phyloP scores from a whole-genome alignment of 2,888 invertebrate genomes.

The Isoperla grammatica region DNA sequence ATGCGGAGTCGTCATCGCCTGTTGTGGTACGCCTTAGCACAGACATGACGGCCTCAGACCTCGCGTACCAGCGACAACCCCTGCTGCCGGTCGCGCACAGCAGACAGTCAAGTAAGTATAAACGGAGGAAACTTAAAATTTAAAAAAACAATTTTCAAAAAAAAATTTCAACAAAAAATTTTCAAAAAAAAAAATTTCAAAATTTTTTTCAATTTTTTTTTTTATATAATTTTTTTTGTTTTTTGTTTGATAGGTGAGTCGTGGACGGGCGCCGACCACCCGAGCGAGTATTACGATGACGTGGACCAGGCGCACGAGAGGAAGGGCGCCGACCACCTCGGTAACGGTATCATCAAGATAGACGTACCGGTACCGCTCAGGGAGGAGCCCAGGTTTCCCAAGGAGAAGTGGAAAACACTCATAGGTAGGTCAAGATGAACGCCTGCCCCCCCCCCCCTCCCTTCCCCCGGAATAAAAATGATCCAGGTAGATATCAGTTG shows the following conservation, averaged over 20 bases:
- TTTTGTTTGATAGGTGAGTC: constrained; percentile 48
- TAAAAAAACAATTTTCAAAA: too few species aligned
- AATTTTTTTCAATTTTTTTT: neutral
- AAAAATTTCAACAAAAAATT: neutral
- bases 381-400: constrained; percentile 73
- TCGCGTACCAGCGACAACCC: constrained; percentile 56
- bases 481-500: constrained; percentile 30
- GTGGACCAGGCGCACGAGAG: constrained; percentile 37
- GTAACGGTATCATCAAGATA: constrained; percentile 53
- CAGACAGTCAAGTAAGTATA: neutral
- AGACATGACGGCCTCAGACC: constrained; percentile 32
- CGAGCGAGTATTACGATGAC: constrained; percentile 45
- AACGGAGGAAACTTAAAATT: too few species aligned
- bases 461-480: too few species aligned
- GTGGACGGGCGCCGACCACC: constrained; percentile 41
- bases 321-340: constrained; percentile 31
- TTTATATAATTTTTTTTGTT: neutral
- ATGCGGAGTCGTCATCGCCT: too few species aligned
- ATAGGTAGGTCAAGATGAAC: too few species aligned
- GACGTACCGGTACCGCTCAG: constrained; percentile 61
- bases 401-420: constrained; percentile 78
- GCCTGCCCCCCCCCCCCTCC: too few species aligned
- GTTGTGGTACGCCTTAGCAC: neutral
- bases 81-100: constrained; percentile 45
- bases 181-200: neutral